Base-by-base conservation (phyloP, 2,113 vertebrate species). In the Otus sunia region DNA sequence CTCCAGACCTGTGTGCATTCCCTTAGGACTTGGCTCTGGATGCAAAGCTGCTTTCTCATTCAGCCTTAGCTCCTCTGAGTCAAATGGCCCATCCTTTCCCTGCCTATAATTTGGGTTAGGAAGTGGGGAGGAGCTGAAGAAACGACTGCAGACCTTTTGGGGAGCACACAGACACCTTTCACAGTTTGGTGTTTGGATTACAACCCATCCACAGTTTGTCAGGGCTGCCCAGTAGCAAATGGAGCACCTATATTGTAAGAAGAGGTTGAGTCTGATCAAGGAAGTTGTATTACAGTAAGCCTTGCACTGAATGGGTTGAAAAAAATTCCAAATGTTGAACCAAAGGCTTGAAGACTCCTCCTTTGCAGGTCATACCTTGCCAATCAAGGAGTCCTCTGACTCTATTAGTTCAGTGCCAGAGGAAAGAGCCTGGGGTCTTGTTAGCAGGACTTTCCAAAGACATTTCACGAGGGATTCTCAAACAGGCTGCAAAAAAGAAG, bases 281-380 rank as follows among this genome's bases (percentile, higher is more conserved):
- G 23, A 81, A 69, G 19, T 37, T 81, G 14, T 43, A 25, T 49
- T 41, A 47, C 15, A 43, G 43, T 39, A 69, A 64, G 5, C 21
- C 64, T 78, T 55, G 67, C n/a, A 64, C 37, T 0, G 2, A 69
- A 69, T 55, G 2, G 4, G 18, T 59, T 77, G 41, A 3, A 53
- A 73, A 78, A 59, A 47, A 0, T 0, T 13, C 30, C 41, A 67
- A 15, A 63, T 37, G n/a, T 59, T 0, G 0, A 49, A n/a, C 27
- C 20, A 73, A 77, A 74, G 34, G 3, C 39, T 69, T 63, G 43
- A 72, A 68, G 37, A 37, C 12, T 36, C 26, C 12, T 90, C 11
- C 21, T 76, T 56, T 1, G 0, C 15, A 56, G 45, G 34, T 62
- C 16, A 20, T 39, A 43, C 32, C 27, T 75, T 66, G n/a, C 21